Evolutionary conservation across 2,113 vertebrate species (phyloP), one percentile per base, ranked within the genome.

Genomic region (Lophius piscatorius): DNA sequence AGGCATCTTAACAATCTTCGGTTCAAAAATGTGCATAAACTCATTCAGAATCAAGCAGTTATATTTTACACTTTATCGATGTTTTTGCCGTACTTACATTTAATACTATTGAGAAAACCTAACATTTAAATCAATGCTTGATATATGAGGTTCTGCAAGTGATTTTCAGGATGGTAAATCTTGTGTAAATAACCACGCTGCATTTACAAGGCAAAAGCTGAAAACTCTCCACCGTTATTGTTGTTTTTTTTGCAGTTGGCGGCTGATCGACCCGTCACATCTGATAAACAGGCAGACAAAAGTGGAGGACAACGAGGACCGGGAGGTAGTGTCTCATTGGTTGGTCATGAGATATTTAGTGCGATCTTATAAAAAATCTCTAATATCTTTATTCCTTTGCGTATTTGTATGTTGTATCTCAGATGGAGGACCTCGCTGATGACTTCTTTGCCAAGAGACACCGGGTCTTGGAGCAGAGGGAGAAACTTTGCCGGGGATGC

Each of bases 181-280:
- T 31, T 28, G 5, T 28, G 17, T 29, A 3, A 42, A 17, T 10
- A 61, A 26, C 10, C 10, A 13, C 7, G 20, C 23, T 10, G 2
- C 16, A 24, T 29, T 16, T 63, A 13, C 17, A 31, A 48, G 13
- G 36, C 14, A 29, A 8, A 41, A 29, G 5, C 17, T 56, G 18
- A 22, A 50, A 12, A 16, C 20, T 16, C 14, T 18, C 8, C 5
- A 10, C 14, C 18, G 6, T 54, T 7, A 13, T 14, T n/a, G 44
- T 52, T 2, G 54, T 41, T 50, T 70, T 61, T 16, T 57, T 63
- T 70, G 74, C 86, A 98, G 95, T 68, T 98, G 95, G 96, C 91
- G 93, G 69, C 76, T 90, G 71, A 73, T 92, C 69, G 83, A 89
- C 64, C 61, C 88, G 49, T 85, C 90, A 2, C 83, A 89, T 76